These are phyloP conservation scores for Octopus sinensis DNA, from an alignment of 1,140 invertebrate species.

Conservation along the genomic window DNA sequence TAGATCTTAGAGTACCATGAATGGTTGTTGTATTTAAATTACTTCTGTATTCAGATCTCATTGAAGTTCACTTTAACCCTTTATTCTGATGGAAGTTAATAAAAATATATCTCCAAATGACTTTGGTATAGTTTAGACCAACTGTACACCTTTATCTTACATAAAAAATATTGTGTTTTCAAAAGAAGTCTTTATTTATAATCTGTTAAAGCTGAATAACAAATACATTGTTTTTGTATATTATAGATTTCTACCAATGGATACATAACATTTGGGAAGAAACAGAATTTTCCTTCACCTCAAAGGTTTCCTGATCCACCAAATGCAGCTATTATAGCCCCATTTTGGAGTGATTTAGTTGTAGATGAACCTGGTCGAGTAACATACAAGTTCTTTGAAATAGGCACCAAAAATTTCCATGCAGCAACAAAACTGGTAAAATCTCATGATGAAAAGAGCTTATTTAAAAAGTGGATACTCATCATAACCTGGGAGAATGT, in stretches of 20 bases:
- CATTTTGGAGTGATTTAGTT: constrained; percentile 6
- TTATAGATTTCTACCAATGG: constrained; percentile 8
- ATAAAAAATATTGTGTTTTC: too few relatives aligned
- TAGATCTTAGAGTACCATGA: too few relatives aligned
- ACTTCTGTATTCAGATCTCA: too few relatives aligned
- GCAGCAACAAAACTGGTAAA: neutral
- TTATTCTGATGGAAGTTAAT: too few relatives aligned
- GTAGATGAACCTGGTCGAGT: neutral
- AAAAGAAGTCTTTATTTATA: too few relatives aligned
- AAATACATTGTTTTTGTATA: neutral
- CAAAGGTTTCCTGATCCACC: constrained; percentile 7
- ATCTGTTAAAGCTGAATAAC: too few relatives aligned
- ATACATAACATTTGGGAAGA: constrained; percentile 1
- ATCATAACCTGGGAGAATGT: constrained; percentile 5
- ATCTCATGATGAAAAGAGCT: neutral
- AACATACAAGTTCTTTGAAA: neutral
- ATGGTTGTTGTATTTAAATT: too few relatives aligned
- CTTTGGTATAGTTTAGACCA: too few relatives aligned
- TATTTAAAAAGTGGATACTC: constrained; percentile 5
- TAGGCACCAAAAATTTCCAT: neutral
- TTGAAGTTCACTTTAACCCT: too few relatives aligned
- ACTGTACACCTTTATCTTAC: too few relatives aligned
- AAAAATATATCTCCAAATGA: too few relatives aligned
- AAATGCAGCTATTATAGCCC: neutral
- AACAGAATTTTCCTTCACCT: neutral